phyloP scores from a whole-genome alignment of 2,797 vertebrate genomes.

The Pseudotriccus pelzelni region DNA sequence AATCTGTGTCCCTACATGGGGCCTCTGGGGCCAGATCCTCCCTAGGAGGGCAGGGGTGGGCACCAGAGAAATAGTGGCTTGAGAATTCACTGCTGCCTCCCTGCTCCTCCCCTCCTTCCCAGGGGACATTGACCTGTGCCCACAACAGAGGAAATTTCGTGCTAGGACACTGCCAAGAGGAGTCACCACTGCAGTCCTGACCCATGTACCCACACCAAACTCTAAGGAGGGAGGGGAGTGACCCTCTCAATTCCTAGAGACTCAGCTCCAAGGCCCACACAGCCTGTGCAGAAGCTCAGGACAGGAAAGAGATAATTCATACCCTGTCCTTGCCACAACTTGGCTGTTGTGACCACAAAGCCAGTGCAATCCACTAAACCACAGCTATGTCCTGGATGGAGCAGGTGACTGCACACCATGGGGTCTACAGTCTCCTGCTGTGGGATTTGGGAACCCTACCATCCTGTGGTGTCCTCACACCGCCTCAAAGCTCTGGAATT shows the following conservation, averaged over 20 bases:
- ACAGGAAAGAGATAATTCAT: background rate
- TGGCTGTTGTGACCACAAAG: rapidly evolving
- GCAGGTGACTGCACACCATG: background rate
- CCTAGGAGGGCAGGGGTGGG: background rate
- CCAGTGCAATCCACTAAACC: background rate
- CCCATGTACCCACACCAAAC: rapidly evolving
- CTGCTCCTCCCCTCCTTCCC: background rate
- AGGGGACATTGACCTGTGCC: rapidly evolving
- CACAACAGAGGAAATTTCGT: background rate
- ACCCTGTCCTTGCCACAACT: background rate
- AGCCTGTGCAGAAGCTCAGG: background rate
- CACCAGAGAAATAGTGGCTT: background rate
- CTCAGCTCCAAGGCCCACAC: background rate
- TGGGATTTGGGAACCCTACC: background rate
- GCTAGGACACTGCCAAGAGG: background rate
- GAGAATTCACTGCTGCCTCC: background rate
- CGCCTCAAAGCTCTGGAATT: background rate
- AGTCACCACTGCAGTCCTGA: background rate
- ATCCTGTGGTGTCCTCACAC: background rate
- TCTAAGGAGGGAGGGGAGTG: background rate
- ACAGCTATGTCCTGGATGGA: background rate
- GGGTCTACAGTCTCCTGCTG: background rate
- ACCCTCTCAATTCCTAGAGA: background rate
- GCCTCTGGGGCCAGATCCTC: background rate
- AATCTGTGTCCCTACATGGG: background rate